phyloP scores from a whole-genome alignment of 1,140 invertebrate genomes.

The Solen grandis region DNA sequence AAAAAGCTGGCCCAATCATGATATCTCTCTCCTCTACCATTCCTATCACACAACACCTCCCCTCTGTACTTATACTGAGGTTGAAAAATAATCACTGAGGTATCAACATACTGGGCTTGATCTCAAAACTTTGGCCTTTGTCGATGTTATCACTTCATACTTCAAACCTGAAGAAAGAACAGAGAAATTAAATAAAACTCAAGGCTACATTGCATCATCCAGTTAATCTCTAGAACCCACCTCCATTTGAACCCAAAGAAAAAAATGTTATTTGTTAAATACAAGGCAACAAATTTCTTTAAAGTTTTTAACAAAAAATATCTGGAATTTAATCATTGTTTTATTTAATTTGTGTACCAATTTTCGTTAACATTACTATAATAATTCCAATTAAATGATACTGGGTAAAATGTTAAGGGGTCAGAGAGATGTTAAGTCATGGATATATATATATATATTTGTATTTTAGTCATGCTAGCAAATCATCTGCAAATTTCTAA shows the following conservation, averaged over 20 bases:
- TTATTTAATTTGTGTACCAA: too few species aligned
- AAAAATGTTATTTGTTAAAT: neutral
- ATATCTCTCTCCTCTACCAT: neutral
- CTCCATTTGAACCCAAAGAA: constrained; percentile 15
- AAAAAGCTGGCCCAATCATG: neutral
- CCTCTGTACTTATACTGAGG: neutral
- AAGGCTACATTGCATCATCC: neutral
- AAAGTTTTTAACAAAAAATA: neutral
- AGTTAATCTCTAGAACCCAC: neutral
- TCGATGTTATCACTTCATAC: constrained; percentile 71
- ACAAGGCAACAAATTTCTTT: neutral
- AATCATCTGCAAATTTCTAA: too few species aligned
- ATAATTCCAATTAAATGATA: too few species aligned
- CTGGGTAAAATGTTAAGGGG: too few species aligned
- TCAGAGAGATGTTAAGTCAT: too few species aligned
- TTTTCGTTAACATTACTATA: too few species aligned
- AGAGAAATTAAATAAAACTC: constrained; percentile 5
- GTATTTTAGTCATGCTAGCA: too few species aligned
- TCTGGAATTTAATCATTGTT: neutral
- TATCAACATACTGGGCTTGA: constrained; percentile 56
- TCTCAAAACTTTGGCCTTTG: constrained; percentile 65
- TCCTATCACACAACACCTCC: neutral
- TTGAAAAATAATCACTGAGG: neutral
- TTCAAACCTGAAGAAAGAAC: constrained; percentile 63
- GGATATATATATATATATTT: too few species aligned